phyloP scores from a whole-genome alignment of 2,113 vertebrate genomes.

The Stigmatopora nigra region DNA sequence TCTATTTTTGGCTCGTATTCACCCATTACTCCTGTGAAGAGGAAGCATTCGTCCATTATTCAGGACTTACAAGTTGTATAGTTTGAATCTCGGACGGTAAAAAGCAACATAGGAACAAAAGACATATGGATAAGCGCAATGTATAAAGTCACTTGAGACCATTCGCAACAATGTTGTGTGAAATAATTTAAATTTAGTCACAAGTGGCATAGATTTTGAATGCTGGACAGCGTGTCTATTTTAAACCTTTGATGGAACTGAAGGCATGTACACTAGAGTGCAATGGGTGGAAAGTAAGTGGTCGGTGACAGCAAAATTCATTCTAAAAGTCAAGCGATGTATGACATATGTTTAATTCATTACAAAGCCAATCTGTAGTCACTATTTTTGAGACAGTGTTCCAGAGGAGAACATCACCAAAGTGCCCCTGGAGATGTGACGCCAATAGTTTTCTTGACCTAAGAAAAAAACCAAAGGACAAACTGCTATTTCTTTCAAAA shows the following conservation, averaged over 20 bases:
- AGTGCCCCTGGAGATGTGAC: too few species aligned
- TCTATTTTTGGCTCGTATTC: slow-evolving; percentile 97
- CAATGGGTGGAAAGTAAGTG: slow-evolving; percentile 55
- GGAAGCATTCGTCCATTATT: slow-evolving; percentile 57
- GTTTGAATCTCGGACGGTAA: slow-evolving; percentile 38
- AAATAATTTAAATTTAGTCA: slow-evolving; percentile 45
- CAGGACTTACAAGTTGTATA: slow-evolving; percentile 54
- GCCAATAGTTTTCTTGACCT: slow-evolving; percentile 46
- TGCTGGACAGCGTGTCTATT: slow-evolving; percentile 29
- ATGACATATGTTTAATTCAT: slow-evolving; percentile 68
- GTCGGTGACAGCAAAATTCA: slow-evolving; percentile 56
- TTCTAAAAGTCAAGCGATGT: slow-evolving; percentile 62
- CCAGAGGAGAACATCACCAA: slow-evolving; percentile 27
- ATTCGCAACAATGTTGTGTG: slow-evolving; percentile 29
- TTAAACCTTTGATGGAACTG: slow-evolving; percentile 16
- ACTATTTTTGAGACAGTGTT: slow-evolving; percentile 54
- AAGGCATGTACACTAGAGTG: slow-evolving; percentile 55
- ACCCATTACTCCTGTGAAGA: slow-evolving; percentile 81
- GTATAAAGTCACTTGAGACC: slow-evolving; percentile 32
- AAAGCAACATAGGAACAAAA: slow-evolving; percentile 46
- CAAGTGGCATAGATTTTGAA: slow-evolving; percentile 20
- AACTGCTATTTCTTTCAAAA: slow-evolving; percentile 41
- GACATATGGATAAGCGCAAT: slow-evolving; percentile 40
- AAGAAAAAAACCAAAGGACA: slow-evolving; percentile 11
- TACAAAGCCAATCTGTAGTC: slow-evolving; percentile 53